Percentiles rank a stretch among this genome's conserved stretches.
Evolutionary conservation across 1,140 invertebrate species (phyloP).

Genomic region (Drosophila trapezifrons): DNA sequence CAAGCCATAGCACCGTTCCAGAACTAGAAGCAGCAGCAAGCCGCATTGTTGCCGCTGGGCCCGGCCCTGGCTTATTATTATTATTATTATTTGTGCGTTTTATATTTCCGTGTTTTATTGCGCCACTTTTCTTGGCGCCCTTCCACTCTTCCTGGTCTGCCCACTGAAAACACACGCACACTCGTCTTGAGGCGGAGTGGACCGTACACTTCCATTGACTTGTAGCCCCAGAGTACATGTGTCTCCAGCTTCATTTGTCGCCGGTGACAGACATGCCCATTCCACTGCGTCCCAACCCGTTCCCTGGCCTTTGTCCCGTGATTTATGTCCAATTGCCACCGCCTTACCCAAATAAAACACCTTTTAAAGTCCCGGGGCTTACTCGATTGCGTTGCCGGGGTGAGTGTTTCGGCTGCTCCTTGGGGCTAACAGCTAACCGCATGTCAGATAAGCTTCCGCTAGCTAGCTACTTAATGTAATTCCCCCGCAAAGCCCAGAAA

Average conservation of each 20-base stretch:
- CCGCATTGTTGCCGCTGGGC: conserved; percentile 56
- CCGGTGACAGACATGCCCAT: conserved; percentile 55
- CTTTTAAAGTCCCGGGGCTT: conserved; percentile 57
- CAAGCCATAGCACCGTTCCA: conserved; percentile 25
- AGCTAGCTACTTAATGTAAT: conserved; percentile 22
- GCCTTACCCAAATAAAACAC: conserved; percentile 12
- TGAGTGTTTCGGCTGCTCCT: conserved; percentile 31
- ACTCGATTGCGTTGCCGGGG: conserved; percentile 37
- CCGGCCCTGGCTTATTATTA: conserved; percentile 73
- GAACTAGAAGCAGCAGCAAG: conserved; percentile 27
- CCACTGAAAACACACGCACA: conserved; percentile 9
- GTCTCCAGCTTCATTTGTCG: conserved; percentile 73
- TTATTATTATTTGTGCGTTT: conserved; percentile 79
- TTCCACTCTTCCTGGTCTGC: conserved; percentile 17
- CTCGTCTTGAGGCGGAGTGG: neutral
- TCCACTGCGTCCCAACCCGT: conserved; percentile 23
- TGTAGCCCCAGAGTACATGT: conserved; percentile 48
- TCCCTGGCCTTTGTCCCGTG: conserved; percentile 26
- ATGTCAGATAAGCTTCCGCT: conserved; percentile 49
- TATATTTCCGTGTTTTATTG: conserved; percentile 83
- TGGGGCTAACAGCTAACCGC: conserved; percentile 60
- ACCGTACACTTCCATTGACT: conserved; percentile 63
- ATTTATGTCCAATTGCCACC: conserved; percentile 64
- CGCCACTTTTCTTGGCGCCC: conserved; percentile 63
- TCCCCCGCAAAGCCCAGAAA: neutral